phyloP scores from a whole-genome alignment of 2,797 vertebrate genomes.

The Spinus pinus region DNA sequence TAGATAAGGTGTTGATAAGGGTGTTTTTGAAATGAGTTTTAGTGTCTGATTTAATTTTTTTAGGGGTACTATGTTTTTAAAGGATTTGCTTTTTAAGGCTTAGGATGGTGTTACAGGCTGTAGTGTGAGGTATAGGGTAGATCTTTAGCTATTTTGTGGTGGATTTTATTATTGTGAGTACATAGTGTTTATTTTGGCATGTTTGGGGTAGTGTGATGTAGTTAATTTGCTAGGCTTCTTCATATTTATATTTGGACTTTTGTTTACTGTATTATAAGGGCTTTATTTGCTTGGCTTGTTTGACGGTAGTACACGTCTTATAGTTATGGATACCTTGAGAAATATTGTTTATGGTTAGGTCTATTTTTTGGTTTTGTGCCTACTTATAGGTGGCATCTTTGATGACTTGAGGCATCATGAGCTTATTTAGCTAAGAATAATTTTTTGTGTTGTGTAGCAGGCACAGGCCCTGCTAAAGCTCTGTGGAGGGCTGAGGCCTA shows the following conservation, averaged over 20 bases:
- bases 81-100: not conserved
- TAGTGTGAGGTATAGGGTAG: not conserved
- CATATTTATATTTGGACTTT: not conserved
- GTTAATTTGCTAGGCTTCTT: not conserved
- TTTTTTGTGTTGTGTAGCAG: too few species aligned
- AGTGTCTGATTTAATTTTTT: not conserved
- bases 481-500: too few species aligned
- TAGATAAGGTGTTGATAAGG: too few species aligned
- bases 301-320: not conserved
- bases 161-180: not conserved
- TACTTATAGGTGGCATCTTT: too few species aligned
- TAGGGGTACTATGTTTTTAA: too few species aligned
- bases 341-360: too few species aligned
- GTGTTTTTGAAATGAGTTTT: not conserved
- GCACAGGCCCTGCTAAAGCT: too few species aligned
- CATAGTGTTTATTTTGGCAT: not conserved
- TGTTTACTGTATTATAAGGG: not conserved
- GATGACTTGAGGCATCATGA: too few species aligned
- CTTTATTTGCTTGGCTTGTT: not conserved
- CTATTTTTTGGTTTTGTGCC: too few species aligned
- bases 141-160: not conserved
- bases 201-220: not conserved
- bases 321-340: too few species aligned
- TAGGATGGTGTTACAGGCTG: not conserved
- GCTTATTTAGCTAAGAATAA: too few species aligned